A percentile compares a stretch with the other conserved stretches of the same genome.
Evolutionary conservation across 2,113 vertebrate genomes (phyloP).

Genomic region (Thinocorus orbignyianus): DNA sequence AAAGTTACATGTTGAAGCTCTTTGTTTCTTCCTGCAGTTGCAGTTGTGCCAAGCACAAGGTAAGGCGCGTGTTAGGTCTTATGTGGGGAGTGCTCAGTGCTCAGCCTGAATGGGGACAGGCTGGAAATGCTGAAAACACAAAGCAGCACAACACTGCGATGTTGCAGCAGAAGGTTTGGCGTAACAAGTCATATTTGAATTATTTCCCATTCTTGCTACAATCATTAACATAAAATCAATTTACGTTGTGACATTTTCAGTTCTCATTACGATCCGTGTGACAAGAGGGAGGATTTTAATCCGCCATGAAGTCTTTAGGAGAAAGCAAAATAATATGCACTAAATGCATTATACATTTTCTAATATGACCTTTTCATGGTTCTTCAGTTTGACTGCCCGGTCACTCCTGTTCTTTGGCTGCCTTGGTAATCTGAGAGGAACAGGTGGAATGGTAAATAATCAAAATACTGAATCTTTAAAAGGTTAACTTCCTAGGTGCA

Average conservation of each 20-base stretch:
- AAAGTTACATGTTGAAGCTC: not conserved
- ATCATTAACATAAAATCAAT: slow-evolving; percentile 68
- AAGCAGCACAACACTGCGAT: not conserved
- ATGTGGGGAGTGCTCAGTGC: not conserved
- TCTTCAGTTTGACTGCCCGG: slow-evolving; percentile 42
- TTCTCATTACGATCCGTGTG: slow-evolving; percentile 60
- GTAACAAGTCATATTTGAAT: not conserved
- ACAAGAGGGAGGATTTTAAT: slow-evolving; percentile 54
- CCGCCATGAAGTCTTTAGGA: slow-evolving; percentile 41
- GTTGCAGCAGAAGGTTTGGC: not conserved
- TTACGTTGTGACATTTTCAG: slow-evolving; percentile 66
- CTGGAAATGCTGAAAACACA: not conserved
- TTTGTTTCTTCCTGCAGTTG: not conserved
- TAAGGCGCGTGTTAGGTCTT: not conserved
- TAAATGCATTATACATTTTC: slow-evolving; percentile 44
- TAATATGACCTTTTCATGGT: slow-evolving; percentile 59
- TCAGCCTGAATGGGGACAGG: not conserved
- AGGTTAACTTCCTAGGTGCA: slow-evolving; percentile 13
- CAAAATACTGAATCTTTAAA: slow-evolving; percentile 33
- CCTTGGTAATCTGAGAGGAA: slow-evolving; percentile 18
- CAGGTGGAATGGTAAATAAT: slow-evolving; percentile 32
- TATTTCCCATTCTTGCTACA: slow-evolving; percentile 21
- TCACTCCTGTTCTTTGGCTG: slow-evolving; percentile 2
- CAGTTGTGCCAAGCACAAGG: not conserved
- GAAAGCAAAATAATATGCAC: slow-evolving; percentile 42